Percentiles rank a stretch among this genome's conserved stretches.
phyloP scores from a whole-genome alignment of 2,113 vertebrate genomes.

The Syngnathus scovelli region DNA sequence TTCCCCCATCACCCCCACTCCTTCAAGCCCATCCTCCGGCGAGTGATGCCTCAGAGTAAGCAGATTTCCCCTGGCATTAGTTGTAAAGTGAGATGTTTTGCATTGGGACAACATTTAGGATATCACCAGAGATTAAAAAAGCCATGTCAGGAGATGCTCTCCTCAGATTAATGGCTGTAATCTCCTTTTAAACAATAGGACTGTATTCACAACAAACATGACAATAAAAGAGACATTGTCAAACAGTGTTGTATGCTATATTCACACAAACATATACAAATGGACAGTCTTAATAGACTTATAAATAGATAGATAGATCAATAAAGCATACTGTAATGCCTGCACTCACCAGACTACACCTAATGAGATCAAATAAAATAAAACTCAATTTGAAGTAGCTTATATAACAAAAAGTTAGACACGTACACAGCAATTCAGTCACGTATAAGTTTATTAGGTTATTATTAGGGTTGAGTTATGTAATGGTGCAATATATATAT shows the following conservation, averaged over 20 bases:
- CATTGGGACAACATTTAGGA: conserved; percentile 33
- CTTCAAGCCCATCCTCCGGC: conserved; percentile 26
- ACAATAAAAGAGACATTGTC: conserved; percentile 9
- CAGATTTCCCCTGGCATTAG: conserved; percentile 54
- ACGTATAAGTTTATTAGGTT: too few species aligned
- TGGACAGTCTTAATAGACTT: background rate
- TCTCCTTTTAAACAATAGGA: conserved; percentile 45
- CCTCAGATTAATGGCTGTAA: conserved; percentile 53
- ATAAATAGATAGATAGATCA: background rate
- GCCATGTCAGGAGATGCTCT: conserved; percentile 21
- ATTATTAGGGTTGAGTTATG: too few species aligned
- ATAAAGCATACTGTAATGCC: background rate
- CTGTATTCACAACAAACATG: conserved; percentile 16
- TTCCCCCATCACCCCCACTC: background rate
- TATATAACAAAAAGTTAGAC: background rate
- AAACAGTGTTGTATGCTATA: background rate
- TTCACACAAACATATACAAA: conserved; percentile 16
- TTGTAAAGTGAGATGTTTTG: conserved; percentile 36
- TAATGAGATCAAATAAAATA: background rate
- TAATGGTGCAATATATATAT: too few species aligned
- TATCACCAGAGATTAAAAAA: conserved; percentile 44
- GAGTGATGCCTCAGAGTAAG: conserved; percentile 51
- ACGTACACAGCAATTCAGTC: too few species aligned
- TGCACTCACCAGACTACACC: background rate
- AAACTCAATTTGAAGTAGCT: background rate